Evolutionary conservation across 2,888 invertebrate species (phyloP).

Genomic region (Drosophila peninsularis): DNA sequence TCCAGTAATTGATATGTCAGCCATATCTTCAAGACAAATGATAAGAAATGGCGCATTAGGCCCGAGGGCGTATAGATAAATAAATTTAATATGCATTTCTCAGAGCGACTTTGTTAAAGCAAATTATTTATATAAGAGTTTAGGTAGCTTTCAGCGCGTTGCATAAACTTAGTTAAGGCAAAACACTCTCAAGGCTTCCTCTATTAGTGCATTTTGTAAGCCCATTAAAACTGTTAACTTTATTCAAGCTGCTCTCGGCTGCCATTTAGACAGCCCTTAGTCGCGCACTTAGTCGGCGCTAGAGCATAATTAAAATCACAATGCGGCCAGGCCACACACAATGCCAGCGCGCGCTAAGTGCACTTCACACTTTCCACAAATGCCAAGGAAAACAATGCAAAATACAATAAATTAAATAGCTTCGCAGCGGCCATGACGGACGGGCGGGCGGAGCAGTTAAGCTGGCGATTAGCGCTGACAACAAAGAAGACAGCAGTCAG

Average conservation of each 20-base stretch:
- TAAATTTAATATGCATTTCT: neutral
- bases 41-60: neutral
- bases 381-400: slow-evolving; percentile 55
- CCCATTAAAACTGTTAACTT: slow-evolving; percentile 20
- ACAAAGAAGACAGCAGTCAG: slow-evolving; percentile 8
- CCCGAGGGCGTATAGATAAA: neutral
- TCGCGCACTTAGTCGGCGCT: slow-evolving; percentile 53
- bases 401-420: slow-evolving; percentile 51
- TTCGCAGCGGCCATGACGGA: slow-evolving; percentile 2
- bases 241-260: slow-evolving; percentile 35
- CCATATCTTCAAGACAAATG: slow-evolving; percentile 10
- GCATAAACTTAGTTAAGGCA: too few relatives aligned
- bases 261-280: slow-evolving; percentile 43
- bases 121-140: neutral
- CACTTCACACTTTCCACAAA: slow-evolving; percentile 65
- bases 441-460: slow-evolving; percentile 35
- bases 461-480: slow-evolving; percentile 54
- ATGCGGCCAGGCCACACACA: slow-evolving; percentile 60
- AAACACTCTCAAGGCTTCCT: too few relatives aligned
- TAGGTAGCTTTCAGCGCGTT: neutral
- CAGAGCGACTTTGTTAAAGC: neutral
- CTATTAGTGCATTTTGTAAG: slow-evolving; percentile 4
- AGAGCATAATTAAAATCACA: slow-evolving; percentile 71
- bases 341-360: slow-evolving; percentile 55
- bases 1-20: slow-evolving; percentile 17